Evolutionary conservation across 2,113 vertebrate genomes (phyloP).

Genomic region (Bujurquina vittata): DNA sequence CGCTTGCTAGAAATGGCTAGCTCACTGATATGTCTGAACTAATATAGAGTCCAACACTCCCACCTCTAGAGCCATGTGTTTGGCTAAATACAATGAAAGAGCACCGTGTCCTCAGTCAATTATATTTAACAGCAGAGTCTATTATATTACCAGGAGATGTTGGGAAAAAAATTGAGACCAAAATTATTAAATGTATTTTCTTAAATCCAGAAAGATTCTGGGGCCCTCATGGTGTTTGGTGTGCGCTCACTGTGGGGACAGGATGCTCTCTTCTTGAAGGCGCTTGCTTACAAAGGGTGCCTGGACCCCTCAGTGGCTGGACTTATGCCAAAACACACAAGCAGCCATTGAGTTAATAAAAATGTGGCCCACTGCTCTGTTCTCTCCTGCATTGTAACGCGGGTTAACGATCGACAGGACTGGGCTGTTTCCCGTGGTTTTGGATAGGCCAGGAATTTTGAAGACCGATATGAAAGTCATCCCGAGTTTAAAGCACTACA

Average conservation of each 20-base stretch:
- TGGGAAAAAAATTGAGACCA: not conserved
- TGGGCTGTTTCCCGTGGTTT: slow-evolving; percentile 26
- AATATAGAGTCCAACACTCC: not conserved
- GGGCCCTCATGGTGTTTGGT: slow-evolving; percentile 14
- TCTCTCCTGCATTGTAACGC: slow-evolving; percentile 41
- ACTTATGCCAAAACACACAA: slow-evolving; percentile 62
- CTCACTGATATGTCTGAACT: not conserved
- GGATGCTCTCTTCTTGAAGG: slow-evolving; percentile 14
- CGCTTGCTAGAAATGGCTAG: no score
- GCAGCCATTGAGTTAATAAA: slow-evolving; percentile 57
- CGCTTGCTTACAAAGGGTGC: slow-evolving; percentile 11
- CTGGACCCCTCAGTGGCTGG: slow-evolving; percentile 40
- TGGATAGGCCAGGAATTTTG: slow-evolving; percentile 39
- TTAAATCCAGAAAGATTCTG: not conserved
- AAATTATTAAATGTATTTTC: not conserved
- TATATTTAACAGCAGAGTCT: not conserved
- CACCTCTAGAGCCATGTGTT: not conserved
- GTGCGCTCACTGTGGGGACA: slow-evolving; percentile 14
- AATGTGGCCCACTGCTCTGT: slow-evolving; percentile 32
- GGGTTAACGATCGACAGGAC: slow-evolving; percentile 28
- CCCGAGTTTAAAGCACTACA: slow-evolving; percentile 55
- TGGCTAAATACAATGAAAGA: not conserved
- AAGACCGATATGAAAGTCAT: slow-evolving; percentile 26
- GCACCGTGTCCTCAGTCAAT: not conserved
- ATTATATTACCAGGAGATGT: not conserved